Percentiles rank a stretch among this genome's conserved stretches.
phyloP scores from a whole-genome alignment of 2,797 vertebrate species.

The Lacerta bilineata region DNA sequence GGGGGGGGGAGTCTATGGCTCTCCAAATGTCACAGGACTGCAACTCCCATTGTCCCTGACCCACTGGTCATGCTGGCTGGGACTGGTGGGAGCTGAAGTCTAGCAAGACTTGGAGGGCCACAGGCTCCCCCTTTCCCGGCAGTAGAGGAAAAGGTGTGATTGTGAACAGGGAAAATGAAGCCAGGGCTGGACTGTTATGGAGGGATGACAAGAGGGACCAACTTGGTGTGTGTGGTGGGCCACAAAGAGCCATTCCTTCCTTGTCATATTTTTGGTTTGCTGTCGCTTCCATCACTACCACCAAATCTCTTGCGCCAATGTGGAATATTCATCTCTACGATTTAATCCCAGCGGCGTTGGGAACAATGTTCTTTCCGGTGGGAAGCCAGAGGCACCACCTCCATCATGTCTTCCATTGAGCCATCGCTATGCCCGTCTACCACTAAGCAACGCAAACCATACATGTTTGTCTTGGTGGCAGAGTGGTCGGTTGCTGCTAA shows the following conservation, averaged over 20 bases:
- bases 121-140: no score
- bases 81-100: no score
- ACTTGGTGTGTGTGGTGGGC: no score
- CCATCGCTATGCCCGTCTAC: constrained; percentile 39
- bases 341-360: neutral
- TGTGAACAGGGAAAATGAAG: constrained; percentile 15
- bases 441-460: constrained; percentile 31
- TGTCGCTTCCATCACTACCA: neutral
- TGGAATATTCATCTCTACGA: neutral
- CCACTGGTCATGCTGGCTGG: no score
- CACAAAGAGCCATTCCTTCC: neutral
- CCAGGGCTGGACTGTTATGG: neutral
- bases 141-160: neutral
- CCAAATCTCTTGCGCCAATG: neutral
- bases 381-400: neutral
- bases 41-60: no score
- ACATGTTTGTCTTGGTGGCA: neutral
- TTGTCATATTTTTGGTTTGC: neutral
- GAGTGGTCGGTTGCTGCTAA: constrained; percentile 49
- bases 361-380: neutral
- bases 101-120: no score
- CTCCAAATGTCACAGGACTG: no score
- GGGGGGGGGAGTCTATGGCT: neutral
- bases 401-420: constrained; percentile 24
- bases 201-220: neutral